Evolutionary conservation across 2,888 invertebrate genomes (phyloP), one percentile per base, ranked within the genome.

Genomic region (Erynnis tages): DNA sequence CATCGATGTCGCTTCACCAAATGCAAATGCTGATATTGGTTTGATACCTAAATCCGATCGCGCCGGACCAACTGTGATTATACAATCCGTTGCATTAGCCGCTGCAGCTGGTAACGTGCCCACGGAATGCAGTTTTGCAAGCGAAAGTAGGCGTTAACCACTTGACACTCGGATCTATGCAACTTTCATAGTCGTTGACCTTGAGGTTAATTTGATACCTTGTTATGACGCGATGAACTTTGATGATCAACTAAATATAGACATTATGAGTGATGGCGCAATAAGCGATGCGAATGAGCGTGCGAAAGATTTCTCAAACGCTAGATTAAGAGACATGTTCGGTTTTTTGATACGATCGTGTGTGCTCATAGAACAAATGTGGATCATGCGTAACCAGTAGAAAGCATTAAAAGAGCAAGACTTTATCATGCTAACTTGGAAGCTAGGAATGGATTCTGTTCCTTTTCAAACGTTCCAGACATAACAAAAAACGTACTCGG

Each of bases 381-480:
- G n/a, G 16, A 16, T 17, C 16, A 37, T 23, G 30, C 23, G 27
- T 19, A 29, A 11, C 19, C 21, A 14, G 23, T 25, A 25, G 11
- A 23, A 11, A 14, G 16, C 30, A 29, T 29, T 30, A 38, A 38
- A 40, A 48, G 21, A 25, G 32, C 32, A 19, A 4, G 29, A 29
- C 10, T 1, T 37, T 38, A 19, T 38, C 29, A 5, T 1, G 37
- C 21, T 23, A 38, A 48, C 14, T 14, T 21, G 21, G 32, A 25
- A 48, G 40, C 16, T 16, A 34, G 25, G 25, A 27, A 48, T 48
- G 48, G 40, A 41, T 41, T 41, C 49, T 41, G 32, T 41, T 34
- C 16, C 41, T 19, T 41, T 49, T 34, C 49, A 49, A 30, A 49
- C 41, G 25, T 17, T 41, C 41, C 49, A 49, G 49, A 34, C 48